A percentile compares a stretch with the other conserved stretches of the same genome.
phyloP scores from a whole-genome alignment of 2,797 vertebrate species.

The Ctenopoma multispine region DNA sequence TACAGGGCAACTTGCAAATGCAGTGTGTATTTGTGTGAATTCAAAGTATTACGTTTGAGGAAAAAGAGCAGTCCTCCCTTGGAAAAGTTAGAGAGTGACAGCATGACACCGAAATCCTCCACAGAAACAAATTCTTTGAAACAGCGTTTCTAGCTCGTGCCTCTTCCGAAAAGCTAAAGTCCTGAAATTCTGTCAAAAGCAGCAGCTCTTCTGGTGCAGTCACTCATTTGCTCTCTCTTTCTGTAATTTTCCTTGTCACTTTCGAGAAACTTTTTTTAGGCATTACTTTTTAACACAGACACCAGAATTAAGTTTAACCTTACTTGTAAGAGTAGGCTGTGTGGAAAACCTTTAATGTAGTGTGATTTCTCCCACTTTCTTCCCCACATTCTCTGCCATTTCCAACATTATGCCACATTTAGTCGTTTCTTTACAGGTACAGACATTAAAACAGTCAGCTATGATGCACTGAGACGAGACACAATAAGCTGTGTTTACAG shows the following conservation, averaged over 20 bases:
- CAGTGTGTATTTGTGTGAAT: slow-evolving; percentile 4
- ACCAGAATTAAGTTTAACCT: neutral
- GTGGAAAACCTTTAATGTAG: neutral
- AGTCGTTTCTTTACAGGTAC: neutral
- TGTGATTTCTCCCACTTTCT: neutral
- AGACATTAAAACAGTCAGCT: neutral
- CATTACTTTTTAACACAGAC: neutral
- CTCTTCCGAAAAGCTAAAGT: slow-evolving; percentile 25
- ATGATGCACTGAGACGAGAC: neutral
- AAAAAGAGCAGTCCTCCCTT: slow-evolving; percentile 14
- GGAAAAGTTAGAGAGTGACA: slow-evolving; percentile 33
- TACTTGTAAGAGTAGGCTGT: neutral
- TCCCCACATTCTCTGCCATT: neutral
- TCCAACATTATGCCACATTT: neutral
- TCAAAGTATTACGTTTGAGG: slow-evolving; percentile 21
- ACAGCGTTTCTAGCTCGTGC: slow-evolving; percentile 3
- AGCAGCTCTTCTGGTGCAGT: slow-evolving; percentile 16
- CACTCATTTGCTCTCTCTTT: slow-evolving; percentile 1
- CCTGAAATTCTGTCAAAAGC: slow-evolving; percentile 36
- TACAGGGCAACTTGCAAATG: neutral
- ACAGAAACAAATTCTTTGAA: slow-evolving; percentile 34
- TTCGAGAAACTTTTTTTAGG: neutral
- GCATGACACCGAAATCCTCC: slow-evolving; percentile 15
- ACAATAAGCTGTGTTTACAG: neutral
- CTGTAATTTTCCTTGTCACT: neutral